phyloP scores from a whole-genome alignment of 2,888 invertebrate species.

The Caenorhabditis sinica region DNA sequence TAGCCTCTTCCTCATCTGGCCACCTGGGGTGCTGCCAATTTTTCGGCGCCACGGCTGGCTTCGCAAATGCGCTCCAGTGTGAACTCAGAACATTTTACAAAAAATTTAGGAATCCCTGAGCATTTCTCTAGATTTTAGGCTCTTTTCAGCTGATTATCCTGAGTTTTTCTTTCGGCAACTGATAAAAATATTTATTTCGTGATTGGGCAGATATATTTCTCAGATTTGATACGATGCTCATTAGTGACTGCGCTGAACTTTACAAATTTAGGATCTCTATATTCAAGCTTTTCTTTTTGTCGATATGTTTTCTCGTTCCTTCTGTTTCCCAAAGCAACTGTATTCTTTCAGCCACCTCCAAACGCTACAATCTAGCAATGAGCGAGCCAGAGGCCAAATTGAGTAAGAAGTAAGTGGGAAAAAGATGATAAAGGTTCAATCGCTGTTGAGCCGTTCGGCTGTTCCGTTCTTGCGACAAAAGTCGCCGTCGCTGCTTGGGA shows the following conservation, averaged over 20 bases:
- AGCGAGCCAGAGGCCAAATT: constrained; percentile 58
- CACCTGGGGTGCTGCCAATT: constrained; percentile 1
- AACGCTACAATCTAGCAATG: constrained; percentile 47
- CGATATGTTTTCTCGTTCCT: no score
- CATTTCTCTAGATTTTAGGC: constrained; percentile 23
- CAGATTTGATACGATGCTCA: no score
- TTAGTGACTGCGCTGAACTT: no score
- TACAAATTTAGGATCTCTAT: no score
- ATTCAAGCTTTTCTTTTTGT: background rate
- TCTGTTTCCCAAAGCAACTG: background rate
- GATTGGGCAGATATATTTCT: no score
- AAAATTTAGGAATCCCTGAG: constrained; percentile 8
- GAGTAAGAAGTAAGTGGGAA: constrained; percentile 69
- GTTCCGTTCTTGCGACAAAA: constrained; percentile 33
- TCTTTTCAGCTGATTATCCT: constrained; percentile 3
- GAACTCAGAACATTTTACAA: constrained; percentile 25
- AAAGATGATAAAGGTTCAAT: constrained; percentile 37
- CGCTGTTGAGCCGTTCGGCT: constrained; percentile 49
- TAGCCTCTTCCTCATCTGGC: background rate
- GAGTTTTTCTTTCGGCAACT: background rate
- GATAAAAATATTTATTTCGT: background rate
- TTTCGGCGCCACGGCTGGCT: background rate
- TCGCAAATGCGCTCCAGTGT: constrained; percentile 53
- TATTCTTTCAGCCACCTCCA: constrained; percentile 35
- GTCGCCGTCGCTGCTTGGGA: constrained; percentile 16